Conservation (phyloP, 2,888 invertebrate genomes). For the Lymantria dispar region DNA sequence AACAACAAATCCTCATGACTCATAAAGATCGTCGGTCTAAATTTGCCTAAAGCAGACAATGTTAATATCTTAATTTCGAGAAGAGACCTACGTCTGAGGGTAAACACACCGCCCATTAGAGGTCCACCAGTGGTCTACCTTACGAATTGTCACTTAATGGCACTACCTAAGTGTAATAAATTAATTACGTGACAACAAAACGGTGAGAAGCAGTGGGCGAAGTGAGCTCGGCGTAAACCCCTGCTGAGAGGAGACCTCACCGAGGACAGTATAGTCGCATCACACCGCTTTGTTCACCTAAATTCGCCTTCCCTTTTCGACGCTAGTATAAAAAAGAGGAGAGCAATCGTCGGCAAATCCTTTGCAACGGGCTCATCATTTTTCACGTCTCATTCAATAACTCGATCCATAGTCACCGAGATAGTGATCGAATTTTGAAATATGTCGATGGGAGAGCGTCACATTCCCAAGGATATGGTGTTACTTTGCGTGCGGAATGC, state of each 20-base stretch:
- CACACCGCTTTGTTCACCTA: conserved; percentile 70
- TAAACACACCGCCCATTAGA: conserved; percentile 70
- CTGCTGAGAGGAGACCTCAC: conserved; percentile 71
- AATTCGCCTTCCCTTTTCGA: conserved; percentile 59
- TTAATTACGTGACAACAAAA: conserved; percentile 79
- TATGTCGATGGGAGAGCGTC: conserved; percentile 74
- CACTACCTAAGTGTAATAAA: conserved; percentile 66
- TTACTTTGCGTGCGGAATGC: conserved; percentile 80
- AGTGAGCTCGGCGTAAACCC: conserved; percentile 57
- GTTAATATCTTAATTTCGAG: conserved; percentile 76
- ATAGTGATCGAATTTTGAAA: conserved; percentile 80
- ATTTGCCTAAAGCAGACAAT: conserved; percentile 49
- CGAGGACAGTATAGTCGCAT: conserved; percentile 53
- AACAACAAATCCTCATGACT: conserved; percentile 53
- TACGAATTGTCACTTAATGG: conserved; percentile 43
- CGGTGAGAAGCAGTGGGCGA: conserved; percentile 65
- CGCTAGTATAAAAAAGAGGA: conserved; percentile 49
- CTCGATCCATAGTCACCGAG: conserved; percentile 74
- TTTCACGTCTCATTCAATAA: conserved; percentile 83
- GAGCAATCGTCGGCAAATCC: conserved; percentile 64
- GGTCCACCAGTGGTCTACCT: conserved; percentile 52
- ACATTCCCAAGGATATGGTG: conserved; percentile 81
- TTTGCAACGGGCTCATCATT: conserved; percentile 76
- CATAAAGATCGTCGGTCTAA: conserved; percentile 60
- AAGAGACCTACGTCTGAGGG: conserved; percentile 67